Conservation (phyloP, 37 sponge, comb jelly and placozoan genomes). For the Halisarca cf. caerulea region DNA sequence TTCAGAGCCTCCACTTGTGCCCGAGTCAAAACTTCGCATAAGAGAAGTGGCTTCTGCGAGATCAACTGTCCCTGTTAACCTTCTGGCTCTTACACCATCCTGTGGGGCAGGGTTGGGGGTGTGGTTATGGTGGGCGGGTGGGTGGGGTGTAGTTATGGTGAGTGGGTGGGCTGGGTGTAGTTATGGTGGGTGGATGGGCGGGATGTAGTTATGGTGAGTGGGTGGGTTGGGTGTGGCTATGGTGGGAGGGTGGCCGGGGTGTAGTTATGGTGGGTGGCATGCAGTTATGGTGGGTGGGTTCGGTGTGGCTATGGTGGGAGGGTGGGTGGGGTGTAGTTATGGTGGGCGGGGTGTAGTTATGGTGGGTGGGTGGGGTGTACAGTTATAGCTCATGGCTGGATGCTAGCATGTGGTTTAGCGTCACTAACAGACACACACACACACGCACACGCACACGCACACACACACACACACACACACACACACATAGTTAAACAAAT, state of each 20-base stretch:
- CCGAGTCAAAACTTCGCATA: neutral
- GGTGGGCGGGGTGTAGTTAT: neutral
- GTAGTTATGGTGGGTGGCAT: neutral
- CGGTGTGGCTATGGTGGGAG: neutral
- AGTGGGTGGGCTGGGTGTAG: neutral
- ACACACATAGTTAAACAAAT: too few relatives aligned
- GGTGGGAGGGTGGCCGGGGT: neutral
- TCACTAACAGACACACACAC: too few relatives aligned
- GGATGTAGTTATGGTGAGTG: too few relatives aligned
- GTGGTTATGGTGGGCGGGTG: neutral
- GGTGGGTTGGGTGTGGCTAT: neutral
- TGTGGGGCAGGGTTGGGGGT: neutral
- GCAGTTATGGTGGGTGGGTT: neutral
- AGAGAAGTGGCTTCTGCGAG: conserved; percentile 2
- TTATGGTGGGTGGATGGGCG: neutral
- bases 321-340: neutral
- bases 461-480: too few relatives aligned
- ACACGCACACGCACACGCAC: too few relatives aligned
- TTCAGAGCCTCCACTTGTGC: neutral
- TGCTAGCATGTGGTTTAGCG: too few relatives aligned
- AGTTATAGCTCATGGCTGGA: too few relatives aligned
- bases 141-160: neutral
- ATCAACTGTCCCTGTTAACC: neutral
- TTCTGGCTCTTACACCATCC: neutral
- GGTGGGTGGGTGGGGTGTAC: neutral